A percentile compares a stretch with the other conserved stretches of the same genome.
These are phyloP conservation scores for Xiphophorus couchianus DNA, from an alignment of 2,113 vertebrate species.

Conservation along the genomic window DNA sequence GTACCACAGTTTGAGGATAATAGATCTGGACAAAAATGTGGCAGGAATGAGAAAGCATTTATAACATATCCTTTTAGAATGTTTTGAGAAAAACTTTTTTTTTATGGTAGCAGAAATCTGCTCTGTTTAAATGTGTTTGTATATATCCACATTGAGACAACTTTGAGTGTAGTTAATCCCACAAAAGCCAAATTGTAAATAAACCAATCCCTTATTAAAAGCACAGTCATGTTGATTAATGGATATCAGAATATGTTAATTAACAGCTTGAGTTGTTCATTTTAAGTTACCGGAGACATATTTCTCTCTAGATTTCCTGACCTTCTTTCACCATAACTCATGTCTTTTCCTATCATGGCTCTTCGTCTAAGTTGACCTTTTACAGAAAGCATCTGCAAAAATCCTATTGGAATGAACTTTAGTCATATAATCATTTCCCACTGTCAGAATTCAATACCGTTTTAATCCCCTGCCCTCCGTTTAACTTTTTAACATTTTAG, in stretches of 20 bases:
- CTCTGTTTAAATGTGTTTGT: too few species aligned
- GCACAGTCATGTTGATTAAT: not conserved
- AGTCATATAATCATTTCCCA: conserved; percentile 33
- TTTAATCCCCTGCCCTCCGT: conserved; percentile 21
- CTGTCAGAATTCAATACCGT: conserved; percentile 19
- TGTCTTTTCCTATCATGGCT: conserved; percentile 32
- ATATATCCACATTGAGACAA: too few species aligned
- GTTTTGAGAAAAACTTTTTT: too few species aligned
- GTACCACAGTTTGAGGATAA: too few species aligned
- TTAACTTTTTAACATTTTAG: conserved; percentile 34
- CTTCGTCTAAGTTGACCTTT: conserved; percentile 46
- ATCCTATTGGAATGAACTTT: conserved; percentile 62
- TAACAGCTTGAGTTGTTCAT: not conserved
- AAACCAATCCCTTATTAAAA: not conserved
- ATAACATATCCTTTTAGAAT: too few species aligned
- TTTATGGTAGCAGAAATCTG: too few species aligned
- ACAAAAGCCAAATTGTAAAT: not conserved
- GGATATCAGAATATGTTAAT: not conserved
- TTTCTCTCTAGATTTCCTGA: conserved; percentile 5
- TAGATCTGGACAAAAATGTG: too few species aligned
- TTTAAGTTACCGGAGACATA: not conserved
- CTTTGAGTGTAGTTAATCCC: too few species aligned
- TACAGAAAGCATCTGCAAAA: conserved; percentile 23
- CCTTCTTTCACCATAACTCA: conserved; percentile 41
- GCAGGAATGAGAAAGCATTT: too few species aligned